Evolutionary conservation across 1,140 invertebrate species (phyloP).

Genomic region (Zaprionus gabonicus): DNA sequence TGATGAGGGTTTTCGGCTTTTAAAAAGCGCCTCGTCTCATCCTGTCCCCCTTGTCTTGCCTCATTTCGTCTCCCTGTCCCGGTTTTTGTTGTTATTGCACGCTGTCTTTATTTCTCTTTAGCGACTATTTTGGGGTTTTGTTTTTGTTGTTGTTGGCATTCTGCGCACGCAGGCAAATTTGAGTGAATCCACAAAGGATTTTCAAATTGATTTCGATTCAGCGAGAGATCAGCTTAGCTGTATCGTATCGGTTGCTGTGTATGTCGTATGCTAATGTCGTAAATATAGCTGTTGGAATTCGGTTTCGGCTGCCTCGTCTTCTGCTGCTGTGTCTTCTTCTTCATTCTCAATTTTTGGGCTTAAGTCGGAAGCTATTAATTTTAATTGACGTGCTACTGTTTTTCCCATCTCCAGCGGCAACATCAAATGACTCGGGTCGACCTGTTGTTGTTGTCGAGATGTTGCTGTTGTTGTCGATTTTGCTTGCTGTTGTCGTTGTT

Average conservation of each 20-base stretch:
- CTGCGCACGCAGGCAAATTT: constrained; percentile 75
- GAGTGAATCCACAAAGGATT: constrained; percentile 75
- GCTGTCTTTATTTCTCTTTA: neutral
- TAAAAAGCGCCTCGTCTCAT: constrained; percentile 60
- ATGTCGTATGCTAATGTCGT: constrained; percentile 69
- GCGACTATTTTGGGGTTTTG: neutral
- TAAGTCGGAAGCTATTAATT: constrained; percentile 82
- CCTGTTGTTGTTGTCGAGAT: constrained; percentile 41
- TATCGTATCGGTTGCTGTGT: neutral
- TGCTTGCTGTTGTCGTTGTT: constrained; percentile 2
- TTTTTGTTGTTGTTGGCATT: constrained; percentile 28
- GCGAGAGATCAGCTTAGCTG: constrained; percentile 7
- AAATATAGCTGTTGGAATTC: constrained; percentile 68
- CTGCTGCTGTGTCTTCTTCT: constrained; percentile 17
- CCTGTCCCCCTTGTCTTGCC: constrained; percentile 45
- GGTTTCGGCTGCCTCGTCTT: neutral
- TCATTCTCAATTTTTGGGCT: constrained; percentile 38
- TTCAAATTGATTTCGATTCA: constrained; percentile 72
- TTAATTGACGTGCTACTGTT: constrained; percentile 82
- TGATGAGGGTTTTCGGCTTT: constrained; percentile 77
- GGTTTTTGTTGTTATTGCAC: neutral
- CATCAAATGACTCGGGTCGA: neutral
- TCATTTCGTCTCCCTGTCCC: neutral
- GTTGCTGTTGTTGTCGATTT: constrained; percentile 17
- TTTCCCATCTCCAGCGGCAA: constrained; percentile 37